Percentiles rank a stretch among this genome's conserved stretches.
Conservation (phyloP, 2,797 vertebrate genomes). For the Sarcoramphus papa region DNA sequence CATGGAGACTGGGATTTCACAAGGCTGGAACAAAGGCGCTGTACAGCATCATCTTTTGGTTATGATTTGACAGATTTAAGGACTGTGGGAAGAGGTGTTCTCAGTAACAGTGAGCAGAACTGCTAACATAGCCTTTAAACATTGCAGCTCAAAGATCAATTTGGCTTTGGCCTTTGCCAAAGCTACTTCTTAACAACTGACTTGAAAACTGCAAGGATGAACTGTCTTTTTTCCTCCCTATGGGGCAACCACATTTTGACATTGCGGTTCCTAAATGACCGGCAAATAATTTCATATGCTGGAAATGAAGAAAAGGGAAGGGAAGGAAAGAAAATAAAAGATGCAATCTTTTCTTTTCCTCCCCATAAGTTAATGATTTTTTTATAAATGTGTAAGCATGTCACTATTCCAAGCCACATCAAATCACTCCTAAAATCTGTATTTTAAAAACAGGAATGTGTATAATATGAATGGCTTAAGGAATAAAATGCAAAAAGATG, state of each 20-base stretch:
- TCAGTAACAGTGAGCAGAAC: background rate
- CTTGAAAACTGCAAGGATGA: conserved; percentile 49
- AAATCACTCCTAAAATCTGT: conserved; percentile 63
- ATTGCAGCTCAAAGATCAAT: background rate
- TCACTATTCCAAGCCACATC: conserved; percentile 69
- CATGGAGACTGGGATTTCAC: background rate
- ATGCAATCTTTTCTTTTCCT: conserved; percentile 27
- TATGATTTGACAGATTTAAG: conserved; percentile 30
- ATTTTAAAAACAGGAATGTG: conserved; percentile 63
- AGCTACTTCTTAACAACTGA: conserved; percentile 47
- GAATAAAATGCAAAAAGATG: conserved; percentile 57
- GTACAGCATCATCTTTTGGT: conserved; percentile 10
- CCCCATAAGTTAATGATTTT: conserved; percentile 30
- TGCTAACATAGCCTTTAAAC: background rate
- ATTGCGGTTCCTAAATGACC: conserved; percentile 62
- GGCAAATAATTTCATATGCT: conserved; percentile 54
- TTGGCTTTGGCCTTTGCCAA: conserved; percentile 41
- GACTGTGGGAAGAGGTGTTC: conserved; percentile 1
- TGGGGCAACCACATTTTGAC: conserved; percentile 62
- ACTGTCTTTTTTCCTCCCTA: conserved; percentile 68
- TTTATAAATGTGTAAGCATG: conserved; percentile 59
- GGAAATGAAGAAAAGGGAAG: conserved; percentile 38
- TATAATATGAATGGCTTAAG: conserved; percentile 48
- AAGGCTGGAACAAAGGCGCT: background rate
- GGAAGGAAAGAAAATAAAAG: conserved; percentile 18